A percentile compares a stretch with the other conserved stretches of the same genome.
phyloP scores from a whole-genome alignment of 2,113 vertebrate species.

The Percopsis transmontana region DNA sequence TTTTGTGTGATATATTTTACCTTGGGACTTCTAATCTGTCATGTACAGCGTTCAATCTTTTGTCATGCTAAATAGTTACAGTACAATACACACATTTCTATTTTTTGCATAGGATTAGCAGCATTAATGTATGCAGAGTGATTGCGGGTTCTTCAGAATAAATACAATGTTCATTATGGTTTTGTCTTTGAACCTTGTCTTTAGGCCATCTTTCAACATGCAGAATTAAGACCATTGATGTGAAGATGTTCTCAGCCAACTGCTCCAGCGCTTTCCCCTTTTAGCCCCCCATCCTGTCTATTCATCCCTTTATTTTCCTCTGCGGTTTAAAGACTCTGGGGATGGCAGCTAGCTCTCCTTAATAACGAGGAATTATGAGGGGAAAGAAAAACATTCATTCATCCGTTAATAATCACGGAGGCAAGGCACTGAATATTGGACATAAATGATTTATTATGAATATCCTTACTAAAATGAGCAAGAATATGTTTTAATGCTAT shows the following conservation, averaged over 20 bases:
- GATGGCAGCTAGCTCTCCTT: conserved; percentile 26
- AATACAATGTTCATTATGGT: conserved; percentile 43
- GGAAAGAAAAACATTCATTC: conserved; percentile 19
- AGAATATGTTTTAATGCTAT: conserved; percentile 30
- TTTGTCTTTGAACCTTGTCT: conserved; percentile 37
- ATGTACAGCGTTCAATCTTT: conserved; percentile 31
- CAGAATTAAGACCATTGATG: conserved; percentile 57
- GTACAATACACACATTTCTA: conserved; percentile 24
- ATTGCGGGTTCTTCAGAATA: conserved; percentile 14
- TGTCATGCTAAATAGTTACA: conserved; percentile 37
- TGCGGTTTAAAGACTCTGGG: conserved; percentile 36
- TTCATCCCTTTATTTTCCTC: conserved; percentile 48
- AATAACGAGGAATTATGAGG: conserved; percentile 4
- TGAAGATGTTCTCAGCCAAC: conserved; percentile 36
- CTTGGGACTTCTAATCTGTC: conserved; percentile 20
- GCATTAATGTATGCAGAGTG: conserved; percentile 28
- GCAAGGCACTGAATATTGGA: neutral
- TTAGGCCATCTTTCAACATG: conserved; percentile 57
- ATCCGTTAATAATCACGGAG: conserved; percentile 15
- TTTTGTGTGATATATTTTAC: no score
- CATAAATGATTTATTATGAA: conserved; percentile 59
- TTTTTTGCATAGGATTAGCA: conserved; percentile 34
- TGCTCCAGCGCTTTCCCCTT: conserved; percentile 30
- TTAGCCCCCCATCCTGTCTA: conserved; percentile 52
- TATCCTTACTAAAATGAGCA: conserved; percentile 34